A percentile compares a stretch with the other conserved stretches of the same genome.
phyloP scores from a whole-genome alignment of 2,797 vertebrate species.

The Rhinoraja longicauda region DNA sequence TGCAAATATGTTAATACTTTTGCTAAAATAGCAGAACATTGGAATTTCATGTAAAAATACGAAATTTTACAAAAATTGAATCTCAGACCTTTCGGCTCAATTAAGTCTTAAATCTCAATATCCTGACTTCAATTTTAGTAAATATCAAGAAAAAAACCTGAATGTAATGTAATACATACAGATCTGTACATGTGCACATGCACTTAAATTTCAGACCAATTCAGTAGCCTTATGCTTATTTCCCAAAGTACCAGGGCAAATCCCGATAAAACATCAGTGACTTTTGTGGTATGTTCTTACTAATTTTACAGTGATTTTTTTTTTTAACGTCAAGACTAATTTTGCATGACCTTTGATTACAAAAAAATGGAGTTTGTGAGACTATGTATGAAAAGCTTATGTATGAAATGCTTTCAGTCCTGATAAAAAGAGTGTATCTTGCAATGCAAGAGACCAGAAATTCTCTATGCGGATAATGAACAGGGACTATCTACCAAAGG shows the following conservation, averaged over 20 bases:
- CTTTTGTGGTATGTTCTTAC: neutral
- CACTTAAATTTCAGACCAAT: neutral
- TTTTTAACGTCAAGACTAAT: neutral
- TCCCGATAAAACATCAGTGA: neutral
- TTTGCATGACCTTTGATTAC: slow-evolving; percentile 8
- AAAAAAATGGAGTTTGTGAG: neutral
- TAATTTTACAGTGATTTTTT: slow-evolving; percentile 10
- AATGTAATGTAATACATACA: neutral
- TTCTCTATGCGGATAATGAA: neutral
- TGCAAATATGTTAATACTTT: neutral
- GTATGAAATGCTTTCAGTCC: neutral
- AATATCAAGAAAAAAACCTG: neutral
- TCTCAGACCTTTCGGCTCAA: neutral
- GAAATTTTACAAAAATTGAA: neutral
- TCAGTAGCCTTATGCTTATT: neutral
- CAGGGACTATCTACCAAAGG: neutral
- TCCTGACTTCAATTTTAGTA: slow-evolving; percentile 6
- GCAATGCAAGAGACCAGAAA: neutral
- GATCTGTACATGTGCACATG: neutral
- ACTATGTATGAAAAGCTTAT: neutral
- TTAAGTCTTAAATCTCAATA: neutral
- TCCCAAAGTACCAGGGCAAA: neutral
- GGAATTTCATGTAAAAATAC: slow-evolving; percentile 1
- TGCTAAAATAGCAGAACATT: neutral
- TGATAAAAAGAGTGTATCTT: neutral